Percentiles rank a stretch among this genome's conserved stretches.
Evolutionary conservation across 2,888 invertebrate genomes (phyloP).

Genomic region (Hirtodrosophila cameraria): DNA sequence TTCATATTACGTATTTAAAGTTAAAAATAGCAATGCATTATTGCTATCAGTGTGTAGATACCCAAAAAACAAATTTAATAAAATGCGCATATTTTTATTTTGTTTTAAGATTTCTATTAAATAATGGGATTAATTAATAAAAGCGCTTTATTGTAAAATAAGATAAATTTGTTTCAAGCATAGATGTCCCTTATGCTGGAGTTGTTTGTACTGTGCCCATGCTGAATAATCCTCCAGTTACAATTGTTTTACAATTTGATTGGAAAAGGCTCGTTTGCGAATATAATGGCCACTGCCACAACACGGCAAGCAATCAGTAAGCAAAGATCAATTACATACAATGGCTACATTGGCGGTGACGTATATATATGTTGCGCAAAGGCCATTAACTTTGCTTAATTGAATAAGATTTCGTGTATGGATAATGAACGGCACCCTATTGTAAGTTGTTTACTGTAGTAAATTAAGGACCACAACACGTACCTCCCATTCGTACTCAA

Average conservation of each 20-base stretch:
- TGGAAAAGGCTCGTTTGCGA: slow-evolving; percentile 18
- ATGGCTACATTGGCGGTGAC: slow-evolving; percentile 54
- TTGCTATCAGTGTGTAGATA: too few relatives aligned
- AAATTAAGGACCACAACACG: not conserved
- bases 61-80: too few relatives aligned
- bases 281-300: slow-evolving; percentile 36
- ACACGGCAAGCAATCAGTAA: slow-evolving; percentile 59
- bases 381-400: slow-evolving; percentile 75
- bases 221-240: slow-evolving; percentile 19
- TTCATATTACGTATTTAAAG: too few relatives aligned
- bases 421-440: slow-evolving; percentile 67
- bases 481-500: slow-evolving; percentile 9
- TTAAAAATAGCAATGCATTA: too few relatives aligned
- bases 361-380: slow-evolving; percentile 54
- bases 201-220: not conserved
- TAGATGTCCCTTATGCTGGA: not conserved
- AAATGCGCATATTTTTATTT: too few relatives aligned
- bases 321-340: slow-evolving; percentile 66
- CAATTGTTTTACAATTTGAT: slow-evolving; percentile 34
- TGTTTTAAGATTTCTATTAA: too few relatives aligned
- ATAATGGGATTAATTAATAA: too few relatives aligned
- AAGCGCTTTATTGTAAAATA: too few relatives aligned
- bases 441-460: slow-evolving; percentile 6
- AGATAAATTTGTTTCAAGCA: slow-evolving; percentile 1
- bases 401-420: slow-evolving; percentile 71